These are phyloP conservation scores for Nycticebus coucang DNA, from an alignment of 2,113 vertebrate species.

Conservation along the genomic window DNA sequence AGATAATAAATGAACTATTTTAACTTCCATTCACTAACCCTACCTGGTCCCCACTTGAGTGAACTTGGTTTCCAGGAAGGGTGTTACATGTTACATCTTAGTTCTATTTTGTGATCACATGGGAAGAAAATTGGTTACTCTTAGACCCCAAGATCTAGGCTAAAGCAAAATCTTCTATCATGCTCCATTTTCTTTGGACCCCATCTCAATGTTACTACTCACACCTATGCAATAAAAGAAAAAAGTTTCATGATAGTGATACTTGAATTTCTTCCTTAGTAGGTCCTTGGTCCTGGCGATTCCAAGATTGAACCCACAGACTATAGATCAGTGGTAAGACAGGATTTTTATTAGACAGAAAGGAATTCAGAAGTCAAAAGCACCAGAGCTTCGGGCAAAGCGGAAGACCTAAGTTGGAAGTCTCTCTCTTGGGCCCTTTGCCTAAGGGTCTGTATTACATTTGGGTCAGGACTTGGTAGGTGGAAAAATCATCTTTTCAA, in stretches of 20 bases:
- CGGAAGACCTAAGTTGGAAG: too few species aligned
- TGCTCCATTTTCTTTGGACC: accelerated
- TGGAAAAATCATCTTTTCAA: too few species aligned
- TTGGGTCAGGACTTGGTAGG: too few species aligned
- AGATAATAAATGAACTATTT: neutral
- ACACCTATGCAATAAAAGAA: neutral
- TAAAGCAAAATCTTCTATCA: neutral
- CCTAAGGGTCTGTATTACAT: too few species aligned
- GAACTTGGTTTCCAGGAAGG: neutral
- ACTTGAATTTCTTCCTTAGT: too few species aligned
- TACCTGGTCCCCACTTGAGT: neutral
- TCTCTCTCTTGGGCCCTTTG: too few species aligned
- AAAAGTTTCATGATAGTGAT: neutral
- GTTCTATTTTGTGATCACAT: neutral
- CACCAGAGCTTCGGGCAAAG: too few species aligned
- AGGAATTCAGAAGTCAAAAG: too few species aligned
- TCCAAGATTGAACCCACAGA: too few species aligned
- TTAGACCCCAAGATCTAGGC: neutral
- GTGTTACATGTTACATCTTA: neutral
- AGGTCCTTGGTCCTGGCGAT: too few species aligned
- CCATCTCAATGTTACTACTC: neutral
- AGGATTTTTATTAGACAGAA: too few species aligned
- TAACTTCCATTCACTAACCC: neutral
- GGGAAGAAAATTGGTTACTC: neutral
- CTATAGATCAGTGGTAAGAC: too few species aligned